Base-by-base conservation (phyloP, 35 echinoderm and acorn worm genomes). In the Acanthaster planci region DNA sequence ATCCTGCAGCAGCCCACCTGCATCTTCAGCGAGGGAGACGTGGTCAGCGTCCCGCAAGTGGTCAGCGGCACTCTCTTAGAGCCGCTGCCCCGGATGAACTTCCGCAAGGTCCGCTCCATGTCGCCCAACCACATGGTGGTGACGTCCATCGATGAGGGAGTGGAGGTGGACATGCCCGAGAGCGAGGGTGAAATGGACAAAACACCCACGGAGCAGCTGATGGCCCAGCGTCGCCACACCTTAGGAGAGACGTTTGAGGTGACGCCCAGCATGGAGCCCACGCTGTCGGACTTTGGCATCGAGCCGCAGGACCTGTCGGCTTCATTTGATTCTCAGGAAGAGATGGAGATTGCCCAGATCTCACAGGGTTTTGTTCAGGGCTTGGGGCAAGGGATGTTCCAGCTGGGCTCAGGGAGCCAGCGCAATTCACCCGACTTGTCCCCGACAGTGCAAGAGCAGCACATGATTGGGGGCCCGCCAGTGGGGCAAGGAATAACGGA, bases 41-140 rank as follows among this genome's bases (percentile, higher is more conserved):
- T 94, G 1, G 84, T 93, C n/a, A 67, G 80, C 16, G 89, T 93
- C 14, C 88, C 88, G 1, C 91, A 87, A 22, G 87, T 76, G 40
- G 86, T 94, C 12, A 92, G 86, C 37, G 96, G 89, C 15, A 86
- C 89, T n/a, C 78, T 99, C 27, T 80, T 94, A 29, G 96, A 94
- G 21, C 60, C 92, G 1, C 86, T 89, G 51, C 89, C 92, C 10
- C 76, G 93, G 5, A 76, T 91, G 57, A 84, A 68, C 34, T 80
- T 87, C 10, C 80, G 89, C 1, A 94, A 94, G 58, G 89, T 91
- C 0, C 38, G 92, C n/a, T 88, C 96, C 2, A 91, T 99, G 85
- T 99, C 92, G 9, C 96, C 96, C 9, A 94, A 99, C 40, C 92
- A 93, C 55, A 99, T 99, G 96, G 92, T 99, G 2, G 94, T 89